Conservation (phyloP, 2,888 invertebrate genomes). For the Watsonalla cultraria region DNA sequence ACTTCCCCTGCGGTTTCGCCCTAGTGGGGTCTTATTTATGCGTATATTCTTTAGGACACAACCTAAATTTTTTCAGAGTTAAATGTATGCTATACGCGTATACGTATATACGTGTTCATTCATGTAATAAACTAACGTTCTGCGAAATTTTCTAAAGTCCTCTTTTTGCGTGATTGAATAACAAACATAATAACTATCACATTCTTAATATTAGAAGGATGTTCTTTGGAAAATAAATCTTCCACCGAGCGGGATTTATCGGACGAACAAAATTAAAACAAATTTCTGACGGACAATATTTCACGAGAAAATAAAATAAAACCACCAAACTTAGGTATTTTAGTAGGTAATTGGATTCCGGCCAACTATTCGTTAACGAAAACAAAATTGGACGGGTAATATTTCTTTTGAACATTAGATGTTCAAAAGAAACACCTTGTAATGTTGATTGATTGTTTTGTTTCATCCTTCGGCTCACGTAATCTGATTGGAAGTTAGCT, state of each 20-base stretch:
- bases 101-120: no score
- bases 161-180: no score
- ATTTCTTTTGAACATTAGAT: not conserved
- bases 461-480: not conserved
- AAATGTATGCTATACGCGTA: no score
- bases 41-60: no score
- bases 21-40: no score
- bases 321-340: not conserved
- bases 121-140: no score
- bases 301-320: not conserved
- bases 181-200: no score
- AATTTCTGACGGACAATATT: not conserved
- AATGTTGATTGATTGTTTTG: not conserved
- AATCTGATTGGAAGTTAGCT: not conserved
- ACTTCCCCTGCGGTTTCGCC: no score
- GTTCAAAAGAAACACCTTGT: not conserved
- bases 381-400: not conserved
- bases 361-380: not conserved
- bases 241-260: not conserved
- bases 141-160: no score
- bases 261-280: not conserved
- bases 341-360: not conserved
- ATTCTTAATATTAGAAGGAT: not conserved
- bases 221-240: not conserved
- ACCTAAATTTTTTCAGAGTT: no score